A percentile compares a stretch with the other conserved stretches of the same genome.
phyloP scores from a whole-genome alignment of 2,888 invertebrate species.

The Cataglyphis altisquamis region DNA sequence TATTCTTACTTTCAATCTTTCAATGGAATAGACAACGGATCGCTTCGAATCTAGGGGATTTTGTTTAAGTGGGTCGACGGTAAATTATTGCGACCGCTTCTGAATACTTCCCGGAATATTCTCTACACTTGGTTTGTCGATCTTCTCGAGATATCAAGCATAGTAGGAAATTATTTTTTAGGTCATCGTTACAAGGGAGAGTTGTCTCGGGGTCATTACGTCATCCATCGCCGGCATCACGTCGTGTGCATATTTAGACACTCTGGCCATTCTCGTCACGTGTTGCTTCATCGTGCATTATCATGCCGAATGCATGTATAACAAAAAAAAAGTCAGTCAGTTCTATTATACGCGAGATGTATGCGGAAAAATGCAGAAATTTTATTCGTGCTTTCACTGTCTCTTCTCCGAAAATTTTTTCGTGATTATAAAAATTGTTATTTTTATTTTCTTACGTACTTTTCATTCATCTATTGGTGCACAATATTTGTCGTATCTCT shows the following conservation, averaged over 20 bases:
- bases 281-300: constrained; percentile 37
- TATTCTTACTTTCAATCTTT: not conserved
- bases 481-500: not conserved
- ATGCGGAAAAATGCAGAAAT: not conserved
- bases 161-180: constrained; percentile 58
- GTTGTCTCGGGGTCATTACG: constrained; percentile 63
- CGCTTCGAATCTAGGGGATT: constrained; percentile 30
- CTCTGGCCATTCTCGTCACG: constrained; percentile 31
- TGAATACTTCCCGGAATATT: constrained; percentile 44
- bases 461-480: not conserved
- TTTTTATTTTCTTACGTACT: not conserved
- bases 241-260: constrained; percentile 71
- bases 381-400: not conserved
- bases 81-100: constrained; percentile 37
- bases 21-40: not conserved
- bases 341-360: not conserved
- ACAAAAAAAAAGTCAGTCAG: not conserved
- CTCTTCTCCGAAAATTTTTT: not conserved
- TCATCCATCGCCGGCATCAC: constrained; percentile 66
- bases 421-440: not conserved
- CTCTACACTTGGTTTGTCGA: constrained; percentile 6
- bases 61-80: constrained; percentile 43
- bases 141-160: constrained; percentile 13
- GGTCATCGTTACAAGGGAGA: constrained; percentile 72
- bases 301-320: constrained; percentile 27